Conservation (phyloP, 2,797 vertebrate genomes). For the Pelochelys cantorii region DNA sequence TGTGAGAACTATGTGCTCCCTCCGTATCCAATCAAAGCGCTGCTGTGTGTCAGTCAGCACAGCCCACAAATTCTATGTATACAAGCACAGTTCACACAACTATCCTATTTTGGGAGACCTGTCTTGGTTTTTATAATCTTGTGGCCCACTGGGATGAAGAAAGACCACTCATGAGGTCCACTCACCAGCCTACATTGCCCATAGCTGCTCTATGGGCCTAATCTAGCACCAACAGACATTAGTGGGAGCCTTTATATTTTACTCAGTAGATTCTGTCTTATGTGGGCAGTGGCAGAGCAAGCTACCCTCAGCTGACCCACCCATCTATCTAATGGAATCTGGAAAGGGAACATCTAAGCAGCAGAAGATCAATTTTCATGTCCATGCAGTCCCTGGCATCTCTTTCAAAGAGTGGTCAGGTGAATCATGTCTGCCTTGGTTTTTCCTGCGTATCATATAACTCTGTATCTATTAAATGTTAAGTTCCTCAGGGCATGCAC, state of each 20-base stretch:
- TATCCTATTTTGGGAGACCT: too few species aligned
- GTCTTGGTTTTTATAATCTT: too few species aligned
- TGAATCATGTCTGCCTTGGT: not conserved
- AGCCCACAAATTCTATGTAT: too few species aligned
- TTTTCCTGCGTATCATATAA: not conserved
- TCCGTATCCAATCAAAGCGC: too few species aligned
- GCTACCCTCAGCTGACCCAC: not conserved
- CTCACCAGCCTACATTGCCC: too few species aligned
- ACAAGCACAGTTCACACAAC: too few species aligned
- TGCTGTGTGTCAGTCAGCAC: too few species aligned
- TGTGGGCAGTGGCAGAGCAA: not conserved
- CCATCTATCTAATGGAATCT: not conserved
- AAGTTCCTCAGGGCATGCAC: not conserved
- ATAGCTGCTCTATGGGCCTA: not conserved
- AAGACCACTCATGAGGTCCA: too few species aligned
- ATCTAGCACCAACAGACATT: not conserved
- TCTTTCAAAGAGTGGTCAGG: not conserved
- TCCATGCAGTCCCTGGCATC: not conserved
- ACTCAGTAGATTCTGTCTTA: not conserved
- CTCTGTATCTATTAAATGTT: not conserved
- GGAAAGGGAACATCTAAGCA: not conserved
- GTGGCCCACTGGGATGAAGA: too few species aligned
- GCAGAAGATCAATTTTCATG: not conserved
- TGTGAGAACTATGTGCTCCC: too few species aligned
- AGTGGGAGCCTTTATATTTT: not conserved